Evolutionary conservation across 2,888 invertebrate species (phyloP).

Genomic region (Rotaria magnacalcarata): DNA sequence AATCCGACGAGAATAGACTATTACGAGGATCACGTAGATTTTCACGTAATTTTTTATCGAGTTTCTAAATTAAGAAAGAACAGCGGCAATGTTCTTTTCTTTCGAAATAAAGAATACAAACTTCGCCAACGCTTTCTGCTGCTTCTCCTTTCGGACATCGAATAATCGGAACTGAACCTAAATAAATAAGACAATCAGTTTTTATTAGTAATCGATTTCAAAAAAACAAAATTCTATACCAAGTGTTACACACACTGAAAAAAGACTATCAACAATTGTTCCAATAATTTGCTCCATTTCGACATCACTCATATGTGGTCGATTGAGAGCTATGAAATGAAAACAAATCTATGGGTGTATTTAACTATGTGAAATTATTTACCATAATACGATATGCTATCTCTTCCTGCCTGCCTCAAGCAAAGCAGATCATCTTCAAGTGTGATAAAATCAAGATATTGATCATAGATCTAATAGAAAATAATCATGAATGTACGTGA

Average conservation of each 20-base stretch:
- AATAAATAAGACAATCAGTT: constrained; percentile 27
- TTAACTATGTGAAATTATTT: constrained; percentile 51
- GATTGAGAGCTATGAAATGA: constrained; percentile 72
- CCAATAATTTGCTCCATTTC: constrained; percentile 93
- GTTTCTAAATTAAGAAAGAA: constrained; percentile 62
- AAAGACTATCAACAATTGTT: constrained; percentile 86
- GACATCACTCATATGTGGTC: constrained; percentile 84
- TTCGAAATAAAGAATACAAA: constrained; percentile 37
- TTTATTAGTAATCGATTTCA: background rate
- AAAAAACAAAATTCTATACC: constrained; percentile 63
- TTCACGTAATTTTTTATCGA: constrained; percentile 92
- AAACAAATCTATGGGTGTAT: too few relatives aligned
- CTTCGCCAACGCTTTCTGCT: constrained; percentile 91
- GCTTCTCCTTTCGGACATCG: constrained; percentile 88
- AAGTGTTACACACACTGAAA: constrained; percentile 92
- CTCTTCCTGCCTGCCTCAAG: constrained; percentile 78
- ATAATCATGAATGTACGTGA: too few relatives aligned
- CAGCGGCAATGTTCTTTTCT: too few relatives aligned
- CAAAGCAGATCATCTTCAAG: constrained; percentile 95
- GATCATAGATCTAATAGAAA: constrained; percentile 74
- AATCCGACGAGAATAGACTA: constrained; percentile 83
- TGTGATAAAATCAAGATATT: constrained; percentile 95
- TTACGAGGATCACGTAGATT: constrained; percentile 93
- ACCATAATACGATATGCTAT: constrained; percentile 85
- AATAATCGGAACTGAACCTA: constrained; percentile 78